phyloP scores from a whole-genome alignment of 2,113 vertebrate species.

The Stigmatopora nigra region DNA sequence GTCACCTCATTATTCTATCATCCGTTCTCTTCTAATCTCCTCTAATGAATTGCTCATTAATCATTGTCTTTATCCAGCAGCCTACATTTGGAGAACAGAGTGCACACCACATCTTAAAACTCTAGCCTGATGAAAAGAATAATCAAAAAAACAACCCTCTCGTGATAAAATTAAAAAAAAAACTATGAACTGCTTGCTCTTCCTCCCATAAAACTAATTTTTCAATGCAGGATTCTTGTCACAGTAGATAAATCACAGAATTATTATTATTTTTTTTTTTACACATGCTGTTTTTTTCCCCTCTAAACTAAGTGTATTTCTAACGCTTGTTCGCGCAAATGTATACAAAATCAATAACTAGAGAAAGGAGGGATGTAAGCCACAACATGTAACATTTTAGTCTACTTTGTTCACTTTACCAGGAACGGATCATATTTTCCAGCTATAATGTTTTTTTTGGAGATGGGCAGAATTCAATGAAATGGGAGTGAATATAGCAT shows the following conservation, averaged over 20 bases:
- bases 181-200: background rate
- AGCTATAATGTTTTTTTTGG: no score
- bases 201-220: background rate
- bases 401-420: no score
- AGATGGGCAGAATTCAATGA: no score
- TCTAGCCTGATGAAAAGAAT: background rate
- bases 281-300: background rate
- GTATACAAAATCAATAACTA: background rate
- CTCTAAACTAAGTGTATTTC: background rate
- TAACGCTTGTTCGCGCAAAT: background rate
- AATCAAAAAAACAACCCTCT: background rate
- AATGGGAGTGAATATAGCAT: no score
- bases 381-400: no score
- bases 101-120: background rate
- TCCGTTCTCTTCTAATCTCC: background rate
- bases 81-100: background rate
- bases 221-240: background rate
- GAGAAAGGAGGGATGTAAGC: no score
- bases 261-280: no score
- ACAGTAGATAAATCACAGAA: background rate
- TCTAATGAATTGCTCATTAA: conserved; percentile 2
- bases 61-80: background rate
- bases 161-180: background rate
- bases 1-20: background rate
- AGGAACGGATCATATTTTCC: no score